phyloP scores from a whole-genome alignment of 2,888 invertebrate species.

The Druceiella hillmani region DNA sequence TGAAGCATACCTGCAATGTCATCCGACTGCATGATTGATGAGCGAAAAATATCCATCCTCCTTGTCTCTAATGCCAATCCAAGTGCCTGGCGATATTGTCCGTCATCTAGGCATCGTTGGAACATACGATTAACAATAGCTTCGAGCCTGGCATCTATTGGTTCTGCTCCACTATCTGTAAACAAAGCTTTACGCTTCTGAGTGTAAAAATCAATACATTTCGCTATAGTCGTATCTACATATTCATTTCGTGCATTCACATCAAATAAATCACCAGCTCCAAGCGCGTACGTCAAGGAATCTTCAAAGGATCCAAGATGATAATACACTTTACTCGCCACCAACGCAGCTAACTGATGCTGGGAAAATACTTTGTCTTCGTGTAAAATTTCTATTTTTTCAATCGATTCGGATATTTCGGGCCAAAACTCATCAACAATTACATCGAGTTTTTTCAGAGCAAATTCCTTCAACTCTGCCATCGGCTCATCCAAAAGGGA shows the following conservation, averaged over 20 bases:
- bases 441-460: conserved; percentile 84
- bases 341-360: conserved; percentile 90
- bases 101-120: conserved; percentile 89
- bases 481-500: conserved; percentile 93
- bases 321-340: conserved; percentile 98
- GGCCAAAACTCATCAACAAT: conserved; percentile 99
- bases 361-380: conserved; percentile 87
- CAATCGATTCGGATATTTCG: conserved; percentile 96
- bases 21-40: conserved; percentile 87
- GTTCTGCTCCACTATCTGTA: conserved; percentile 61
- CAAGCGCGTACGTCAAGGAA: conserved; percentile 94
- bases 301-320: conserved; percentile 96
- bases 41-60: conserved; percentile 94
- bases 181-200: conserved; percentile 74
- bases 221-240: conserved; percentile 95
- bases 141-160: conserved; percentile 79
- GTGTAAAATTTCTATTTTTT: conserved; percentile 94
- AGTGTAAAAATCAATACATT: conserved; percentile 96
- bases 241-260: conserved; percentile 92
- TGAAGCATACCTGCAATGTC: conserved; percentile 86
- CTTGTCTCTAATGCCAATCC: conserved; percentile 95
- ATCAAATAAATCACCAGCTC: conserved; percentile 92
- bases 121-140: conserved; percentile 97
- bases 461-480: conserved; percentile 90
- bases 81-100: conserved; percentile 91